phyloP scores from a whole-genome alignment of 2,888 invertebrate species.

The Agonopterix alstromeriana region DNA sequence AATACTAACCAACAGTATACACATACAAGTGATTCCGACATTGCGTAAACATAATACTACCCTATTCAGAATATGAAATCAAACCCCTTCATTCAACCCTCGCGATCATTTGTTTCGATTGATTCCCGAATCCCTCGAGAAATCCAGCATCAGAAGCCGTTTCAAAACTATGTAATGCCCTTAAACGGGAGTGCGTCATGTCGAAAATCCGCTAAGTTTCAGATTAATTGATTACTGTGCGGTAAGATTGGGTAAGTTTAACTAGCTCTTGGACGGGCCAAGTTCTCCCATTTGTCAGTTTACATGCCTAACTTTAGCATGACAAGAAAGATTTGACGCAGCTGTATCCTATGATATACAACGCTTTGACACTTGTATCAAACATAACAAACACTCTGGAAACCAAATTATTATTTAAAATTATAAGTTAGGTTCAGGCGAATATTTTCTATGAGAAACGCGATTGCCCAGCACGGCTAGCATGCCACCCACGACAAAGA shows the following conservation, averaged over 20 bases:
- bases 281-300: conserved; percentile 51
- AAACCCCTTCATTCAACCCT: too few relatives aligned
- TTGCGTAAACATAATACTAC: too few relatives aligned
- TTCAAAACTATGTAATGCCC: conserved; percentile 33
- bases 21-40: too few relatives aligned
- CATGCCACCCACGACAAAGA: too few relatives aligned
- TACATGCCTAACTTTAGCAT: conserved; percentile 32
- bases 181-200: conserved; percentile 27
- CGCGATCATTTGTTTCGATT: conserved; percentile 24
- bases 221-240: conserved; percentile 55
- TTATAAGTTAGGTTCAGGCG: too few relatives aligned
- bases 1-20: too few relatives aligned
- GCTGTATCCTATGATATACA: conserved; percentile 14
- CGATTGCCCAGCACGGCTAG: too few relatives aligned
- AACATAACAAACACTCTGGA: too few relatives aligned
- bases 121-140: conserved; percentile 21
- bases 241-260: conserved; percentile 55
- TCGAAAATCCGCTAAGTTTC: conserved; percentile 46
- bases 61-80: too few relatives aligned
- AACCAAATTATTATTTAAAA: too few relatives aligned
- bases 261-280: conserved; percentile 36
- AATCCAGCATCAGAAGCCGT: conserved; percentile 22
- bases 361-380: too few relatives aligned
- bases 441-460: too few relatives aligned
- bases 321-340: conserved; percentile 34